phyloP scores from a whole-genome alignment of 2,113 vertebrate genomes.

The Ranitomeya imitator region DNA sequence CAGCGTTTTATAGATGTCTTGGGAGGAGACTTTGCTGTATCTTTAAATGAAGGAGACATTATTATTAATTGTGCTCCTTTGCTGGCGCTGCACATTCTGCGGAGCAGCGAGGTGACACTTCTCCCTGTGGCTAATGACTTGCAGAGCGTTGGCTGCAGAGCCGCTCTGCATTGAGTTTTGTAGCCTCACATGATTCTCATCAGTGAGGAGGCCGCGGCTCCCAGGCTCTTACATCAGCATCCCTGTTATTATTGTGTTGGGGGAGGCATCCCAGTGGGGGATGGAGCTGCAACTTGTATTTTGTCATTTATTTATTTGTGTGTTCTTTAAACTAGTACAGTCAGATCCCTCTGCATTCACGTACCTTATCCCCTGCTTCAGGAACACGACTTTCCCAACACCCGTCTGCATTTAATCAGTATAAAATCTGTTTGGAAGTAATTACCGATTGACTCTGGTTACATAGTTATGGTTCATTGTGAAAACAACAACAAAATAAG shows the following conservation, averaged over 20 bases:
- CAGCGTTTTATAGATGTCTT: neutral
- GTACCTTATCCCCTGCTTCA: neutral
- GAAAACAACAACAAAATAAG: neutral
- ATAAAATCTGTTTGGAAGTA: conserved; percentile 1
- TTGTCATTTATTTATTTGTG: neutral
- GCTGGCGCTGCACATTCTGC: neutral
- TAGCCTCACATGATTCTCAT: conserved; percentile 53
- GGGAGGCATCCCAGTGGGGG: conserved; percentile 40
- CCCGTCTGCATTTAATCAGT: conserved; percentile 3
- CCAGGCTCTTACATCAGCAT: conserved; percentile 51
- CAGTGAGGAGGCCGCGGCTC: conserved; percentile 1
- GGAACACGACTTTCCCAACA: neutral
- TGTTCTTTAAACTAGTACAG: neutral
- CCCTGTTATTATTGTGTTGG: neutral
- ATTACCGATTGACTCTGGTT: neutral
- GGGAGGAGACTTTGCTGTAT: neutral
- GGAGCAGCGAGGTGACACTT: neutral
- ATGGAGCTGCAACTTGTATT: conserved; percentile 2
- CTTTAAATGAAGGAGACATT: neutral
- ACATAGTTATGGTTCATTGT: neutral
- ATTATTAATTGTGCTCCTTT: neutral
- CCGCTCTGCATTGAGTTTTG: neutral
- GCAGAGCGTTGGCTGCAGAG: neutral
- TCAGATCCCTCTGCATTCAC: neutral
- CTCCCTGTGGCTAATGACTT: neutral